Evolutionary conservation across 2,888 invertebrate genomes (phyloP).

Genomic region (Platycheirus rosarum): DNA sequence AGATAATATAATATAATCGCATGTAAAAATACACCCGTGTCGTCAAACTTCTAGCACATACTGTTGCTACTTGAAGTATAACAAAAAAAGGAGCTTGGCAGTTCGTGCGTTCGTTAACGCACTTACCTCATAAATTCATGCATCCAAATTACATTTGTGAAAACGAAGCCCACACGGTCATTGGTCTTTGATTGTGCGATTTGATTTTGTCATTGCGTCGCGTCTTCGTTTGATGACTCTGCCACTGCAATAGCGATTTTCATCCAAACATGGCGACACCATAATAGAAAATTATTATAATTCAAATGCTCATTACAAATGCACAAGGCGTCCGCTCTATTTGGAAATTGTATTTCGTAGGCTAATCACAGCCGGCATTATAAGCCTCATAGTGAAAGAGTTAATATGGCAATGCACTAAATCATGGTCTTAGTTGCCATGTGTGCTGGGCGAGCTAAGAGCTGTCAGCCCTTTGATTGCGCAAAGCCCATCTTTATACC

Average conservation of each 20-base stretch:
- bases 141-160: conserved; percentile 63
- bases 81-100: no score
- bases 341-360: conserved; percentile 57
- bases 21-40: not conserved
- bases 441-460: conserved; percentile 17
- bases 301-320: conserved; percentile 53
- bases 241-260: conserved; percentile 16
- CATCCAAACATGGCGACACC: conserved; percentile 53
- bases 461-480: conserved; percentile 50
- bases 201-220: conserved; percentile 7
- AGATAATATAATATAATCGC: no score
- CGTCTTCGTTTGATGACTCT: no score
- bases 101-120: conserved; percentile 56
- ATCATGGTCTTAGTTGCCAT: conserved; percentile 47
- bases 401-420: conserved; percentile 60
- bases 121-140: conserved; percentile 54
- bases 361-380: conserved; percentile 47
- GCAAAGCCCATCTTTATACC: conserved; percentile 39
- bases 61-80: conserved; percentile 32
- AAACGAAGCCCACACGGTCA: conserved; percentile 17
- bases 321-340: conserved; percentile 55
- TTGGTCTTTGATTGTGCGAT: conserved; percentile 10
- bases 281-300: conserved; percentile 66
- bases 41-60: conserved; percentile 11
- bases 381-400: conserved; percentile 61